phyloP scores from a whole-genome alignment of 2,113 vertebrate species.

The Addax nasomaculatus region DNA sequence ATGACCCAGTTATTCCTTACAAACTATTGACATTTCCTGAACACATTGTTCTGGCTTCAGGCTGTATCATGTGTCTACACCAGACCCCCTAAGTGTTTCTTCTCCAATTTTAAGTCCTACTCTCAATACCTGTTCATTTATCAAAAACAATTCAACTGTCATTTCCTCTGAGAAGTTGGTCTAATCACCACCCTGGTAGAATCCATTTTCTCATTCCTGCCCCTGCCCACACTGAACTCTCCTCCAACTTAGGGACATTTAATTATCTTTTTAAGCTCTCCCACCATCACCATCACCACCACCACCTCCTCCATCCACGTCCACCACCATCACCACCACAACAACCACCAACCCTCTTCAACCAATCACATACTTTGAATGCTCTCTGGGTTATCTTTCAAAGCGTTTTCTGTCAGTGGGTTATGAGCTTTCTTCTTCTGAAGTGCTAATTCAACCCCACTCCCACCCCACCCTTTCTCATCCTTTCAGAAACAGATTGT shows the following conservation, averaged over 20 bases:
- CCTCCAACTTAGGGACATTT: not conserved
- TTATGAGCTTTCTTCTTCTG: not conserved
- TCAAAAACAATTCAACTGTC: not conserved
- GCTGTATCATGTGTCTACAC: no score
- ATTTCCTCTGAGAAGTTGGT: not conserved
- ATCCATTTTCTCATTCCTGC: not conserved
- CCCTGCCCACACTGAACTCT: not conserved
- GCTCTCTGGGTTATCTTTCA: not conserved
- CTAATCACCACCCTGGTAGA: not conserved
- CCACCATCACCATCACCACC: not conserved
- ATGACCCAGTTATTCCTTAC: not conserved
- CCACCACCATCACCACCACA: not conserved
- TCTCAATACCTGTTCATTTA: not conserved
- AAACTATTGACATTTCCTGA: not conserved
- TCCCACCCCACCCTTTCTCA: not conserved
- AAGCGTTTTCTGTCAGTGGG: not conserved
- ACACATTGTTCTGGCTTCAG: not conserved
- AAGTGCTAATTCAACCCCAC: not conserved
- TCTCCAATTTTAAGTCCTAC: not conserved
- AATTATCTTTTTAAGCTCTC: not conserved
- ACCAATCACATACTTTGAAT: fast-evolving
- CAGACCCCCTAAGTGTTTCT: not conserved
- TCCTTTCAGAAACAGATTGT: not conserved
- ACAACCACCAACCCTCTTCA: not conserved
- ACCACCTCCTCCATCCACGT: not conserved